Conservation (phyloP, 1,140 invertebrate genomes). For the Antheraea pernyi region DNA sequence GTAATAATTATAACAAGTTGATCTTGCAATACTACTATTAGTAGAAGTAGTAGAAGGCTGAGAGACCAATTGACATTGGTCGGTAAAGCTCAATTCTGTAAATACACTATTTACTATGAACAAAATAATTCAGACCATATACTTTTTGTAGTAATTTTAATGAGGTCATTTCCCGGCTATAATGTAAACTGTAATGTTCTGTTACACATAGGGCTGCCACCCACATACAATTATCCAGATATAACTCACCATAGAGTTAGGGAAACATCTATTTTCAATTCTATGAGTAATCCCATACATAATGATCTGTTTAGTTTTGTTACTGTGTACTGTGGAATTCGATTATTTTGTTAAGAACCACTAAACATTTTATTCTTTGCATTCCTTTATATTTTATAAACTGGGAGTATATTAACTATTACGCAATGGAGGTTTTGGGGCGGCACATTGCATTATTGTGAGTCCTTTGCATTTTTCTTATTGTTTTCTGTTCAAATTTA, state of each 20-base stretch:
- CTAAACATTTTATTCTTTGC: too few relatives aligned
- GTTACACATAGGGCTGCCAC: not conserved
- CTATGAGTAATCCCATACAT: not conserved
- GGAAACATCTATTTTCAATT: not conserved
- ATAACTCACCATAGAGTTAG: not conserved
- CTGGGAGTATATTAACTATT: too few relatives aligned
- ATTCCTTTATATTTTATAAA: too few relatives aligned
- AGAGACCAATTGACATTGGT: too few relatives aligned
- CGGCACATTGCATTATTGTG: too few relatives aligned
- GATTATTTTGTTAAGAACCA: too few relatives aligned
- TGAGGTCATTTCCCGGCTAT: not conserved
- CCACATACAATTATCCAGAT: not conserved
- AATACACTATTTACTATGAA: not conserved
- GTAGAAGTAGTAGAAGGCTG: too few relatives aligned
- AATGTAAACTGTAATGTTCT: not conserved
- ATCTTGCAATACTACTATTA: too few relatives aligned
- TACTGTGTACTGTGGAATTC: not conserved
- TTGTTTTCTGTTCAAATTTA: too few relatives aligned
- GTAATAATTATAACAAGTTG: too few relatives aligned
- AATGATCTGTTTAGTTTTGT: not conserved
- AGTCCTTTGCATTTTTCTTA: too few relatives aligned
- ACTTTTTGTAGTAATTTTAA: not conserved
- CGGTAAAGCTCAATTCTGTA: not conserved
- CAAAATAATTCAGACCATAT: not conserved
- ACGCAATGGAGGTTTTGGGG: too few relatives aligned